Evolutionary conservation across 2,888 invertebrate genomes (phyloP).

Genomic region (Drosophila barbarae): DNA sequence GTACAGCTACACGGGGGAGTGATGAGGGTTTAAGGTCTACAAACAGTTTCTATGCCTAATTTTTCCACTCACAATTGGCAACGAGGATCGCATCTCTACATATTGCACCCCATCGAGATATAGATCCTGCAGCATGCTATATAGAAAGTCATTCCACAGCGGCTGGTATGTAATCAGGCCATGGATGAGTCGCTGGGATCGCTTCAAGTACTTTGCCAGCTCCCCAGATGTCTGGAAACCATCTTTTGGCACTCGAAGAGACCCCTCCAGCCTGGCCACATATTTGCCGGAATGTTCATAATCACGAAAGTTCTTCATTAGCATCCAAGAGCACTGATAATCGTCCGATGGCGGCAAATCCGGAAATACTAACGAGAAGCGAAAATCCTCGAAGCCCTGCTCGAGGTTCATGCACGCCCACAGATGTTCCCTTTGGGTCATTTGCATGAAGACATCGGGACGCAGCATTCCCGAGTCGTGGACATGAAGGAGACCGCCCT

Average conservation of each 20-base stretch:
- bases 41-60: neutral
- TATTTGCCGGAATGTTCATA: constrained; percentile 25
- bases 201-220: constrained; percentile 82
- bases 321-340: constrained; percentile 62
- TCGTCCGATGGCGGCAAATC: constrained; percentile 13
- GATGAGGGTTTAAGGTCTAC: neutral
- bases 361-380: constrained; percentile 42
- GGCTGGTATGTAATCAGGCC: constrained; percentile 83
- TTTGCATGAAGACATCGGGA: constrained; percentile 82
- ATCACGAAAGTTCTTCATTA: constrained; percentile 44
- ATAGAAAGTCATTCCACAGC: constrained; percentile 83
- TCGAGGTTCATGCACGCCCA: constrained; percentile 53
- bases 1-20: constrained; percentile 80
- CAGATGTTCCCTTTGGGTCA: constrained; percentile 40
- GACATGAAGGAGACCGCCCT: constrained; percentile 85
- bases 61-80: constrained; percentile 79
- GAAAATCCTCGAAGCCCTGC: constrained; percentile 41
- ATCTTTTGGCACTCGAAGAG: constrained; percentile 49
- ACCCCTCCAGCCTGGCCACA: constrained; percentile 78
- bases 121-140: constrained; percentile 82
- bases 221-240: constrained; percentile 80
- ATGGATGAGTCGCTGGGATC: constrained; percentile 81
- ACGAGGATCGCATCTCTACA: constrained; percentile 83
- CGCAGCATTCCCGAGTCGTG: constrained; percentile 84
- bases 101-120: constrained; percentile 85